A percentile compares a stretch with the other conserved stretches of the same genome.
phyloP scores from a whole-genome alignment of 2,113 vertebrate species.

The Chionis minor region DNA sequence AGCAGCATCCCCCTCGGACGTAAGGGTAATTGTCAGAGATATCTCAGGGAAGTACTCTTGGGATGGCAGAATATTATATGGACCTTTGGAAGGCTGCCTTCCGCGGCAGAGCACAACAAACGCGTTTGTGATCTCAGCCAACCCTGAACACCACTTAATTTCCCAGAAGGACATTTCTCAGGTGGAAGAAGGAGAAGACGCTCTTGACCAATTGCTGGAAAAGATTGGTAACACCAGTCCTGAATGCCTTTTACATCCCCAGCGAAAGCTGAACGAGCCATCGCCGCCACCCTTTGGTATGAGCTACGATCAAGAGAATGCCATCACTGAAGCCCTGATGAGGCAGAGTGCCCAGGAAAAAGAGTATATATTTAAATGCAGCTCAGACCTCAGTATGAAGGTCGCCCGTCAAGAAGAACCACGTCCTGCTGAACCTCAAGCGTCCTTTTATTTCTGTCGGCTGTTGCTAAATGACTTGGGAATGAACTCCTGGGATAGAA shows the following conservation, averaged over 20 bases:
- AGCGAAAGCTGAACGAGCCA: constrained; percentile 86
- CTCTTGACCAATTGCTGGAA: constrained; percentile 86
- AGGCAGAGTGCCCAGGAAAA: constrained; percentile 83
- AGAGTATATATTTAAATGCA: constrained; percentile 75
- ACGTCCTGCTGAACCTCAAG: constrained; percentile 80
- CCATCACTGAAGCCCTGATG: constrained; percentile 83
- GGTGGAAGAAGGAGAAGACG: constrained; percentile 81
- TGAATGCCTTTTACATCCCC: constrained; percentile 88
- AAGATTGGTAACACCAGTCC: constrained; percentile 87
- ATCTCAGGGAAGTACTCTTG: constrained; percentile 98
- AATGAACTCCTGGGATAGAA: constrained; percentile 98
- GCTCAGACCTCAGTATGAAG: constrained; percentile 68
- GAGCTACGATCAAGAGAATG: constrained; percentile 84
- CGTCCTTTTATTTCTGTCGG: constrained; percentile 95
- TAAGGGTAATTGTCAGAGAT: constrained; percentile 93
- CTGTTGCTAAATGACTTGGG: constrained; percentile 91
- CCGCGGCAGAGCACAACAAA: background rate
- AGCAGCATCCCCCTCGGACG: constrained; percentile 75
- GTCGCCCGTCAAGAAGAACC: constrained; percentile 80
- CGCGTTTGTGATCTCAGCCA: background rate
- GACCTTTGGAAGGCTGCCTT: constrained; percentile 77
- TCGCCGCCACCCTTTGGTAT: constrained; percentile 84
- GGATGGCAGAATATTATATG: constrained; percentile 89
- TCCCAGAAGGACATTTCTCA: constrained; percentile 37
- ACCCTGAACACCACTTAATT: background rate